Evolutionary conservation across 2,888 invertebrate species (phyloP), one percentile per base, ranked within the genome.

Genomic region (Macrophya alboannulata): DNA sequence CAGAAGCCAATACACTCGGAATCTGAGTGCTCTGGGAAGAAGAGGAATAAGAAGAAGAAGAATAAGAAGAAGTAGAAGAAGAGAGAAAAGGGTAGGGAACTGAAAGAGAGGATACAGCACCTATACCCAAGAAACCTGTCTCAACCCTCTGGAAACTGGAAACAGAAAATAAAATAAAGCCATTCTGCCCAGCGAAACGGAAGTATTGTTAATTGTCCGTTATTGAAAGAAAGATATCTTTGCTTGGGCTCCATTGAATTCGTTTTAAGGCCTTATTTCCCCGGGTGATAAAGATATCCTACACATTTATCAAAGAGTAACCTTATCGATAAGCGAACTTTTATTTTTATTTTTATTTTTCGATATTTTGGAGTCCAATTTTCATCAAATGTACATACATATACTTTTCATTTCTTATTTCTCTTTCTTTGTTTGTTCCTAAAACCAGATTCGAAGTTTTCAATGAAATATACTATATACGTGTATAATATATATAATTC

Each of bases 141-240:
- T 43, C 74, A 86, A 86, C 45, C 45, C 59, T 84, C 43, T 62
- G 48, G 45, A 82, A 48, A 83, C 68, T 68, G 65, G 51, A 71
- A 68, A 68, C 40, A 83, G 83, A 71, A 71, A 71, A 87, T 87
- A 87, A 86, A 89, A 87, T 87, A 87, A 86, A 89, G 82, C 86
- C 87, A 82, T 88, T 89, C 86, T 84, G 82, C 65, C 87, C 85
- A 87, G 82, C 88, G 88, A 88, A 86, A 86, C 89, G 89, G 87
- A 86, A 88, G 87, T 74, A 76, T 84, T 85, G 86, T 89, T 79
- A 86, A 88, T 89, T 89, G 89, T 89, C 86, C 85, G 86, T 83
- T 88, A 87, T 85, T 89, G 86, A 87, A 82, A 85, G 81, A 62
- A 31, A 71, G 68, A 48, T 68, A 68, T 83, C 83, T 68, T 31